phyloP scores from a whole-genome alignment of 2,888 invertebrate species.

The Lithosia quadra region DNA sequence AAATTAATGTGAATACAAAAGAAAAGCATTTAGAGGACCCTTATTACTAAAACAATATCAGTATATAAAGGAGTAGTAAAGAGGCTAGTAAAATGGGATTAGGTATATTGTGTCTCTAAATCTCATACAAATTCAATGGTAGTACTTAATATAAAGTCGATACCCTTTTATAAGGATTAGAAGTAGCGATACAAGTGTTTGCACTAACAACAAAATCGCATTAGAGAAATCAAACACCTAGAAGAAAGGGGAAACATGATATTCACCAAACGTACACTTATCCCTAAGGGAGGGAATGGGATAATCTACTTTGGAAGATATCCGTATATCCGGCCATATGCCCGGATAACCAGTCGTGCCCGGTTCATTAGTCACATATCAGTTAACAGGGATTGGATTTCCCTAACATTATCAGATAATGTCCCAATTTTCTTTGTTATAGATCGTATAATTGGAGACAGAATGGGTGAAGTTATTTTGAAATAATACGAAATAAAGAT shows the following conservation, averaged over 20 bases:
- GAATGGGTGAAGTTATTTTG: slow-evolving; percentile 21
- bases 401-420: slow-evolving; percentile 61
- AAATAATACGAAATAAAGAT: slow-evolving; percentile 3
- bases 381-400: slow-evolving; percentile 67
- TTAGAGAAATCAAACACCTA: slow-evolving; percentile 47
- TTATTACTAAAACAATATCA: neutral
- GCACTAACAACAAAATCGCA: slow-evolving; percentile 34
- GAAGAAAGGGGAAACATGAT: slow-evolving; percentile 57
- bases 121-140: neutral
- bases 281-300: slow-evolving; percentile 40
- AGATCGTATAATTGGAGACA: slow-evolving; percentile 8
- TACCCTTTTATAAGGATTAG: slow-evolving; percentile 5
- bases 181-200: neutral
- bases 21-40: neutral
- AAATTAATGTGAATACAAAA: neutral
- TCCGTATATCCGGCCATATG: slow-evolving; percentile 50
- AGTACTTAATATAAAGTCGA: neutral
- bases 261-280: slow-evolving; percentile 53
- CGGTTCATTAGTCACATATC: slow-evolving; percentile 76
- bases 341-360: slow-evolving; percentile 57
- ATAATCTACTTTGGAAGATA: slow-evolving; percentile 55
- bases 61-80: neutral
- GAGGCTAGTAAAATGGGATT: neutral
- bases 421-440: slow-evolving; percentile 48
- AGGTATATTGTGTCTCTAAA: neutral